These are phyloP conservation scores for Cydia splendana DNA, from an alignment of 1,140 invertebrate species.

Conservation along the genomic window DNA sequence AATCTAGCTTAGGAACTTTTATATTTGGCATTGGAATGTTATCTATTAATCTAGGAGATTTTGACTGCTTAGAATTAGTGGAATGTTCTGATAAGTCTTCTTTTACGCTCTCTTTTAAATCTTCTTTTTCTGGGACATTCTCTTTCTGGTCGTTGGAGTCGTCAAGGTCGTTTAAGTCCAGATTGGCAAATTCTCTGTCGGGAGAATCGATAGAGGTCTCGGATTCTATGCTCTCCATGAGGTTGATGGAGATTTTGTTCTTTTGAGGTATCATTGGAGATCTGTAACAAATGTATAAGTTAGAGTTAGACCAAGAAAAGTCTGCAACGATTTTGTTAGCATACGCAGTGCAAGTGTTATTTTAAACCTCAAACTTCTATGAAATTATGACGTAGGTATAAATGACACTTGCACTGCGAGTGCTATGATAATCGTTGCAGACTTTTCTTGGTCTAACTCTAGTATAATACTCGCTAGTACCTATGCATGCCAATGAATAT, in stretches of 20 bases:
- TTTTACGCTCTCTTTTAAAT: constrained; percentile 38
- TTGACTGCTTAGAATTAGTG: constrained; percentile 45
- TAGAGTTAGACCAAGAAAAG: too few species aligned
- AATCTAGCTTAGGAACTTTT: constrained; percentile 71
- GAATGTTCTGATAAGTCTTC: constrained; percentile 41
- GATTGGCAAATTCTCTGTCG: constrained; percentile 71
- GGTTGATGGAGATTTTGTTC: constrained; percentile 78
- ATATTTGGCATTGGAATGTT: constrained; percentile 67
- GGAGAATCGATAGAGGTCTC: constrained; percentile 77
- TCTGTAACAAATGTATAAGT: constrained; percentile 45
- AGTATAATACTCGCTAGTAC: too few species aligned
- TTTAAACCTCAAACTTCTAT: too few species aligned
- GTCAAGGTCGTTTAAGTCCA: constrained; percentile 70
- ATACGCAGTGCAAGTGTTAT: too few species aligned
- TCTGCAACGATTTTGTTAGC: too few species aligned
- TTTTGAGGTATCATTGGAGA: constrained; percentile 73
- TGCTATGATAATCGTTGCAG: too few species aligned
- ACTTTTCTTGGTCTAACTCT: too few species aligned
- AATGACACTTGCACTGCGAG: too few species aligned
- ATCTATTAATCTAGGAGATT: constrained; percentile 41
- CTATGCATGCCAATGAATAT: background rate
- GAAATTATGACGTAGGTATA: too few species aligned
- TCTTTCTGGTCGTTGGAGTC: constrained; percentile 56
- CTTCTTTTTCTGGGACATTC: constrained; percentile 37
- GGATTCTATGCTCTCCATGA: constrained; percentile 78